These are phyloP conservation scores for Epinotia bilunana DNA, from an alignment of 2,888 invertebrate genomes.

Conservation along the genomic window DNA sequence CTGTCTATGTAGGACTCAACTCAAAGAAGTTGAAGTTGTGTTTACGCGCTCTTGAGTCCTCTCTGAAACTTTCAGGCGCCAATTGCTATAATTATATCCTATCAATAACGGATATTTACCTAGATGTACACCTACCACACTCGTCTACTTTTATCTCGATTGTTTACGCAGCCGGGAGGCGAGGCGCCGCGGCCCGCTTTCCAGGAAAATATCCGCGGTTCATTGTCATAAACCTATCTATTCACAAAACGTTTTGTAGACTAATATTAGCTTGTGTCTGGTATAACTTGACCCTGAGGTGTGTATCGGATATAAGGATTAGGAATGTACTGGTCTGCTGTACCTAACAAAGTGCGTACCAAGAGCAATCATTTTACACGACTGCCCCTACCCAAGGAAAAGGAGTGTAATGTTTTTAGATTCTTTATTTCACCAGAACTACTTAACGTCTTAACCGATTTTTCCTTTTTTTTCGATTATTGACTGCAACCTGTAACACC, in stretches of 20 bases:
- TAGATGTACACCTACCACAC: slow-evolving; percentile 18
- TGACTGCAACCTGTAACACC: neutral
- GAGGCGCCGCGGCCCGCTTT: slow-evolving; percentile 34
- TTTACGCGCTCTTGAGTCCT: neutral
- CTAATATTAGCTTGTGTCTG: neutral
- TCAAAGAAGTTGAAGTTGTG: neutral
- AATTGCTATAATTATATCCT: neutral
- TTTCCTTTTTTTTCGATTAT: neutral
- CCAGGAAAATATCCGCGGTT: slow-evolving; percentile 38
- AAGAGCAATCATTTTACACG: too few species aligned
- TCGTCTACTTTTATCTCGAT: slow-evolving; percentile 40
- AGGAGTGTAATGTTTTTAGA: too few species aligned
- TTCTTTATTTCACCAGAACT: too few species aligned
- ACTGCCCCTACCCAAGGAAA: too few species aligned
- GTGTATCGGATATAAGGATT: too few species aligned
- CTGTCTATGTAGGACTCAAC: neutral
- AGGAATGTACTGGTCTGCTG: neutral
- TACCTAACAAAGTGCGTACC: too few species aligned
- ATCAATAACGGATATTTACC: slow-evolving; percentile 26
- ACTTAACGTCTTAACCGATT: neutral
- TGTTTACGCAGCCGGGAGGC: slow-evolving; percentile 38
- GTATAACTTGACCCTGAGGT: neutral
- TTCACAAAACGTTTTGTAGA: neutral
- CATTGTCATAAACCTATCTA: slow-evolving; percentile 33
- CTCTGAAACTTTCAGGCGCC: neutral